These are phyloP conservation scores for Plemyria rubiginata DNA, from an alignment of 2,888 invertebrate species.

Conservation along the genomic window DNA sequence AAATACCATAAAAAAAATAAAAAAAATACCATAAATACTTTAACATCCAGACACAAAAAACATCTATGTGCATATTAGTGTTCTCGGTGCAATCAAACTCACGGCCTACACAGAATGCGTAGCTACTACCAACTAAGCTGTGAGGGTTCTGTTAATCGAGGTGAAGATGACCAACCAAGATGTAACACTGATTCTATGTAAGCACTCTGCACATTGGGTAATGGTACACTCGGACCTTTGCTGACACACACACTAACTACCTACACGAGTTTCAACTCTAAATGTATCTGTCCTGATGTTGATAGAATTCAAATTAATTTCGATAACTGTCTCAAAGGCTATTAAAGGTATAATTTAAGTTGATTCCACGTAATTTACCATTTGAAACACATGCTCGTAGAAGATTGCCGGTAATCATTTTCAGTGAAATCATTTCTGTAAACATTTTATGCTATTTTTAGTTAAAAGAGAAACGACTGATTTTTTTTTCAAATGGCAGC, in stretches of 20 bases:
- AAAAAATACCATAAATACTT: too few species aligned
- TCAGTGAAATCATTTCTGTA: slow-evolving; percentile 34
- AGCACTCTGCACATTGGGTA: slow-evolving; percentile 27
- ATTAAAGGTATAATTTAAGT: slow-evolving; percentile 31
- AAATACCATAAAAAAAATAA: too few species aligned
- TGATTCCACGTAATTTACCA: slow-evolving; percentile 29
- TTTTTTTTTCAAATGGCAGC: too few species aligned
- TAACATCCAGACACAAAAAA: too few species aligned
- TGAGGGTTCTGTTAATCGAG: too few species aligned
- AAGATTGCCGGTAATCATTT: slow-evolving; percentile 38
- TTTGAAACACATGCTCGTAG: slow-evolving; percentile 25
- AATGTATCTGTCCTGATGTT: slow-evolving; percentile 36
- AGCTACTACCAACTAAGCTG: too few species aligned
- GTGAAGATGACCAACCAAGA: not conserved
- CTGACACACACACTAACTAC: slow-evolving; percentile 55
- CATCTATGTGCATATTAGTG: too few species aligned
- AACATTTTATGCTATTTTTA: slow-evolving; percentile 13
- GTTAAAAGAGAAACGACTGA: too few species aligned
- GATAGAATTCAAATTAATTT: slow-evolving; percentile 55
- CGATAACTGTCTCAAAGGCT: slow-evolving; percentile 29
- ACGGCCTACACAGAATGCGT: too few species aligned
- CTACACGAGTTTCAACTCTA: slow-evolving; percentile 51
- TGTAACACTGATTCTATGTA: slow-evolving; percentile 14
- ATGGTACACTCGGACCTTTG: slow-evolving; percentile 52
- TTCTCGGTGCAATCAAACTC: too few species aligned